Conservation (phyloP, 92 coral and sea anemone species). For the Umimayanthus chanpuru region DNA sequence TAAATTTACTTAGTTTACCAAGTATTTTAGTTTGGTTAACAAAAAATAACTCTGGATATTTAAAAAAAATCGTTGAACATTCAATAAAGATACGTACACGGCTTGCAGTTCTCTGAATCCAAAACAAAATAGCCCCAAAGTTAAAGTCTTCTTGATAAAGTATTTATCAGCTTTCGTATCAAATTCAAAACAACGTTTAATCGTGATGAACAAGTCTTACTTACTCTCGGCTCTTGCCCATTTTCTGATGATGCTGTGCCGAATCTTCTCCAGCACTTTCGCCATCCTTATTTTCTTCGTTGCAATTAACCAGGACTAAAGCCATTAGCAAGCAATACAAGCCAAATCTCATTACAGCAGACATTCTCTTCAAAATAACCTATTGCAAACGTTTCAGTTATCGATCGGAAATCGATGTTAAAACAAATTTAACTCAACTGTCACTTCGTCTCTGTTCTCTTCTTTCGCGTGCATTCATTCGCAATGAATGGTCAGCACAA, state of each 20-base stretch:
- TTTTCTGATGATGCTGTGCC: constrained; percentile 16
- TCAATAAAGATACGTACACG: too few species aligned
- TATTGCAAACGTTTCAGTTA: background rate
- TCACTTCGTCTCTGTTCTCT: too few species aligned
- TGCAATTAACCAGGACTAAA: constrained; percentile 4
- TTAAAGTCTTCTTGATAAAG: too few species aligned
- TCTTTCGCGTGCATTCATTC: background rate
- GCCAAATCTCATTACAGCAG: background rate
- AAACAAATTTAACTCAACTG: background rate
- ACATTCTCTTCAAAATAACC: background rate
- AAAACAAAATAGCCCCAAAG: too few species aligned
- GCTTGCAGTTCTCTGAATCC: background rate
- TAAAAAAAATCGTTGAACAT: too few species aligned
- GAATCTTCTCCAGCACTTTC: constrained; percentile 12
- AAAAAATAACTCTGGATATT: too few species aligned
- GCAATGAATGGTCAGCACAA: background rate
- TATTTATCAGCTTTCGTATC: background rate
- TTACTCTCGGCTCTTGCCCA: constrained; percentile 35
- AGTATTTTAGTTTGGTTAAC: too few species aligned
- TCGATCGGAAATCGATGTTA: background rate
- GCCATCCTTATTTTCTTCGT: background rate
- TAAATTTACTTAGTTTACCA: too few species aligned
- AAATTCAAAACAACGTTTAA: background rate
- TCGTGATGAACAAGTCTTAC: background rate
- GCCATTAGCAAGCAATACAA: background rate